Conservation (phyloP, 2,113 vertebrate genomes). For the Crocuta crocuta region DNA sequence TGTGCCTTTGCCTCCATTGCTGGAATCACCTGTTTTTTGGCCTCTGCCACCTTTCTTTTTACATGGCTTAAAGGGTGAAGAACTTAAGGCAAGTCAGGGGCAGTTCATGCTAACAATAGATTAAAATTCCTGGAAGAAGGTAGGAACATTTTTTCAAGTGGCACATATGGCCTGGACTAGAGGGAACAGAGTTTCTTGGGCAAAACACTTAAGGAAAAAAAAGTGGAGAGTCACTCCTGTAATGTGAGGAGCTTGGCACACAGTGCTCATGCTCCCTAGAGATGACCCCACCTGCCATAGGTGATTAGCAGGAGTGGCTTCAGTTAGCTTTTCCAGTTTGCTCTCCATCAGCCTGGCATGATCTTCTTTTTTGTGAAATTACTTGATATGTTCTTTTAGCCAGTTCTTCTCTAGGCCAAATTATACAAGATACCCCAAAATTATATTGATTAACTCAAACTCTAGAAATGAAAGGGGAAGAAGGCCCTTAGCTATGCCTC, state of each 20-base stretch:
- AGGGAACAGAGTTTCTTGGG: not conserved
- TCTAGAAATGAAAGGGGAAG: slow-evolving; percentile 11
- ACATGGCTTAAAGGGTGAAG: not conserved
- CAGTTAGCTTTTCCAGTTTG: not conserved
- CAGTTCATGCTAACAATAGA: not conserved
- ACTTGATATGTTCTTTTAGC: slow-evolving; percentile 5
- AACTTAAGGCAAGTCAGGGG: not conserved
- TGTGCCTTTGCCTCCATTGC: not conserved
- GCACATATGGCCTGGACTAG: not conserved
- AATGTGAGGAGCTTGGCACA: not conserved
- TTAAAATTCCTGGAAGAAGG: slow-evolving; percentile 6
- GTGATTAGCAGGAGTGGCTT: not conserved
- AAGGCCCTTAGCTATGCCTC: not conserved
- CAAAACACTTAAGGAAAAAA: not conserved
- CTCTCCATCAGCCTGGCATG: not conserved
- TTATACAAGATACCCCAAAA: not conserved
- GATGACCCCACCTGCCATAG: not conserved
- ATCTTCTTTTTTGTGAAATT: slow-evolving; percentile 5
- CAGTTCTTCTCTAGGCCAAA: slow-evolving; percentile 13
- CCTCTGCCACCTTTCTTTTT: not conserved
- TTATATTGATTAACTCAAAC: not conserved
- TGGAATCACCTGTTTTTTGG: not conserved
- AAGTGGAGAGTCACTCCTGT: not conserved
- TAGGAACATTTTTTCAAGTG: slow-evolving; percentile 27
- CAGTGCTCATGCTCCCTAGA: not conserved